Evolutionary conservation across 2,888 invertebrate species (phyloP), one percentile per base, ranked within the genome.

Genomic region (Plutella xylostella): DNA sequence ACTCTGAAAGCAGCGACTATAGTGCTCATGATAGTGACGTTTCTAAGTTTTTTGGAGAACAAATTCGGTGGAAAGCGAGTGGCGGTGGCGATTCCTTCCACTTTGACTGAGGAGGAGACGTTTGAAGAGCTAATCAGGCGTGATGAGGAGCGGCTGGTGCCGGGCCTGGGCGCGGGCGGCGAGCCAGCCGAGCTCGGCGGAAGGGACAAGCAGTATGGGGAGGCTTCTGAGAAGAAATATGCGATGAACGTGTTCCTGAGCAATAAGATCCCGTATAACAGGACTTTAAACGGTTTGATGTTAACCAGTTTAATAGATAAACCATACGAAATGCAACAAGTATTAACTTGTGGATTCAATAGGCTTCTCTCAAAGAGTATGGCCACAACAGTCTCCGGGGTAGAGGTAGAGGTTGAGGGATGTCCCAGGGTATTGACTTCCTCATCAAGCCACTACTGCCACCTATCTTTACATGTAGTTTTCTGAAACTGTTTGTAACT

Each of bases 241-340:
- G 96, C 96, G 1, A 88, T 97, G 52, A 97, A 97, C 68, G 90
- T 94, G 47, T 88, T 94, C 55, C 85, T 96, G 6, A 96, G 96
- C 66, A 93, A 97, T 65, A 89, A 92, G 64, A 91, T 97, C 61
- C 89, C 95, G 1, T 89, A 95, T 58, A 93, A 94, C 69, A 85
- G 97, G 55, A 90, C 90, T 52, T 72, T 95, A 28, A 87, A 87
- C 63, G 94, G 85, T 79, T 63, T 25, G 25, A 9, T 9, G 7
- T 19, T 35, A n/a, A n/a, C n/a, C n/a, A n/a, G n/a, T n/a, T n/a
- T n/a, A n/a, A n/a, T n/a, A n/a, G n/a, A n/a, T n/a, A n/a, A n/a
- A n/a, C n/a, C n/a, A n/a, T n/a, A n/a, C n/a, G n/a, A n/a, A n/a
- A n/a, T n/a, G n/a, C n/a, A n/a, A n/a, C n/a, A n/a, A n/a, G n/a